These are phyloP conservation scores for Heliocidaris tuberculata DNA, from an alignment of 35 echinoderm and acorn worm genomes.

Conservation along the genomic window DNA sequence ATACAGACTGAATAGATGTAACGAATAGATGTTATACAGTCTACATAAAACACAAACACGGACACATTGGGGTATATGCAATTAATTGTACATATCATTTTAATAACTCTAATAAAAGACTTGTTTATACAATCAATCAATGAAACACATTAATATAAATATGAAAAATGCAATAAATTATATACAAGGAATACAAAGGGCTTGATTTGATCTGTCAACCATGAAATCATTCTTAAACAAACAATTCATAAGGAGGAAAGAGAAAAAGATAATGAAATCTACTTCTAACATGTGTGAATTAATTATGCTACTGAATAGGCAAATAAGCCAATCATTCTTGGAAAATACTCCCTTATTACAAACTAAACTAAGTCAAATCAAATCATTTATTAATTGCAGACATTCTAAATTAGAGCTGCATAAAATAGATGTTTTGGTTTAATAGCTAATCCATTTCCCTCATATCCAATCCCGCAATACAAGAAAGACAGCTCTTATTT, in stretches of 20 bases:
- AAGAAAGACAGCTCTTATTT: no score
- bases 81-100: slow-evolving; percentile 13
- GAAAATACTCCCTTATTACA: neutral
- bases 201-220: neutral
- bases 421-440: no score
- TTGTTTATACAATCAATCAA: slow-evolving; percentile 5
- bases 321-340: neutral
- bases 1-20: neutral
- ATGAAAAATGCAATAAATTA: neutral
- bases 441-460: no score
- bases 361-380: neutral
- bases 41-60: neutral
- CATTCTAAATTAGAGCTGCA: no score
- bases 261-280: neutral
- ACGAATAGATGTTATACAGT: neutral
- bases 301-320: no score
- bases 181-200: neutral
- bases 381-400: no score
- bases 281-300: neutral
- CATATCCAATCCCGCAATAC: no score
- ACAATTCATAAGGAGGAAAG: neutral
- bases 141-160: neutral
- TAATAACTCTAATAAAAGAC: slow-evolving; percentile 19
- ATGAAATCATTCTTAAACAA: neutral
- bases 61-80: neutral